Evolutionary conservation across 2,888 invertebrate genomes (phyloP), one percentile per base, ranked within the genome.

Genomic region (Dynastes grantii): DNA sequence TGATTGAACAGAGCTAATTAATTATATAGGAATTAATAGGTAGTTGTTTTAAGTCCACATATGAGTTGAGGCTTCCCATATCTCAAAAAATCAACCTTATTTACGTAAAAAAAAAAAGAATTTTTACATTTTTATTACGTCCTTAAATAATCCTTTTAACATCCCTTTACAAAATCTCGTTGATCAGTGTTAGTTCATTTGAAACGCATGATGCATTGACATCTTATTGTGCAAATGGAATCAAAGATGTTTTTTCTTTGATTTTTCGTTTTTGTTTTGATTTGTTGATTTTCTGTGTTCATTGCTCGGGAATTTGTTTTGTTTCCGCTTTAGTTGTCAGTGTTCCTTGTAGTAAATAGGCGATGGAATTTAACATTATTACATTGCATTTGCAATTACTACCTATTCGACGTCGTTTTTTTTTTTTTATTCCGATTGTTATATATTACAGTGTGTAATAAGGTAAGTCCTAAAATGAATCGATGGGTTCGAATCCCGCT

Each of bases 131-230:
- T 86, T 85, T 84, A 83, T 77, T 83, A 55, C n/a, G 5, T 55
- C 55, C 55, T 55, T 55, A 55, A 55, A 84, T 76, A 82, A 79
- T 84, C 82, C 78, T 71, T 67, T n/a, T 45, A 45, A 45, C 68
- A 79, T 73, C 68, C 81, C 71, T 49, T 45, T 63, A 53, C 76
- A 27, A 49, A 49, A 68, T 27, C 22, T 45, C 67, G 40, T 65
- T 61, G 53, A 16, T 79, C 81, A 82, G 82, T 87, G 86, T 87
- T 86, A 86, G 85, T 87, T 84, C 84, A 86, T 87, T 87, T 76
- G 85, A 86, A 86, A 86, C 85, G 88, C 89, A 89, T 89, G 88
- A 86, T 88, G 88, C 87, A 88, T 88, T 87, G 87, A 88, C 87
- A 87, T 87, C 81, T 87, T 87, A 87, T 84, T 88, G 87, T 88